Conservation (phyloP, 2,113 vertebrate genomes). For the Archocentrus centrarchus region DNA sequence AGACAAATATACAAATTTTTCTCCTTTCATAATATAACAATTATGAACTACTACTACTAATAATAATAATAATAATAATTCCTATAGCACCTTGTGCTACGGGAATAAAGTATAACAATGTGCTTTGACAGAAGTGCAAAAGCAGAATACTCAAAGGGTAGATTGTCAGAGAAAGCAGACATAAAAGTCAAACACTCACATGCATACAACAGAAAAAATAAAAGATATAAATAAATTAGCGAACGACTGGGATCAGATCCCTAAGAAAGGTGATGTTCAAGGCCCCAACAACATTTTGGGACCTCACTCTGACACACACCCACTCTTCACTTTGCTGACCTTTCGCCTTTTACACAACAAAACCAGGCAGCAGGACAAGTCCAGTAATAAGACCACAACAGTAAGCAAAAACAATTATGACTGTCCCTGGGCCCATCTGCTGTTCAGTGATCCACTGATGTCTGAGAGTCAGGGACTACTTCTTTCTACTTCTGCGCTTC, state of each 20-base stretch:
- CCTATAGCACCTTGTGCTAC: background rate
- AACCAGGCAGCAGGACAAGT: slow-evolving; percentile 12
- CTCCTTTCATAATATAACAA: background rate
- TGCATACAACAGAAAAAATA: background rate
- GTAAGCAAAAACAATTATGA: slow-evolving; percentile 57
- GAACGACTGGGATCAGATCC: background rate
- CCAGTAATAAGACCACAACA: slow-evolving; percentile 45
- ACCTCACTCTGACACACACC: background rate
- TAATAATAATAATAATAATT: background rate
- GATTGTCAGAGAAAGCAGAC: background rate
- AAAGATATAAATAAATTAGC: background rate
- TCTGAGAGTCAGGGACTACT: background rate
- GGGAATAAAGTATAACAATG: background rate
- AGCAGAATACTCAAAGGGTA: background rate
- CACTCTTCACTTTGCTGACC: background rate
- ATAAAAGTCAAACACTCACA: background rate
- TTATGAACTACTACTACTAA: background rate
- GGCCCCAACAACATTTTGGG: too few relatives aligned
- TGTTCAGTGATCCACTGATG: slow-evolving; percentile 10
- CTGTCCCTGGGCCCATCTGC: slow-evolving; percentile 15
- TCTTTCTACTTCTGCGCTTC: background rate
- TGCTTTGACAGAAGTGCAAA: background rate
- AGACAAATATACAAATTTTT: background rate
- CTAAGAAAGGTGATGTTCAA: background rate
- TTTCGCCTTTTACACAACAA: slow-evolving; percentile 21